Evolutionary conservation across 2,797 vertebrate species (phyloP), one percentile per base, ranked within the genome.

Genomic region (Chelidonichthys spinosus): DNA sequence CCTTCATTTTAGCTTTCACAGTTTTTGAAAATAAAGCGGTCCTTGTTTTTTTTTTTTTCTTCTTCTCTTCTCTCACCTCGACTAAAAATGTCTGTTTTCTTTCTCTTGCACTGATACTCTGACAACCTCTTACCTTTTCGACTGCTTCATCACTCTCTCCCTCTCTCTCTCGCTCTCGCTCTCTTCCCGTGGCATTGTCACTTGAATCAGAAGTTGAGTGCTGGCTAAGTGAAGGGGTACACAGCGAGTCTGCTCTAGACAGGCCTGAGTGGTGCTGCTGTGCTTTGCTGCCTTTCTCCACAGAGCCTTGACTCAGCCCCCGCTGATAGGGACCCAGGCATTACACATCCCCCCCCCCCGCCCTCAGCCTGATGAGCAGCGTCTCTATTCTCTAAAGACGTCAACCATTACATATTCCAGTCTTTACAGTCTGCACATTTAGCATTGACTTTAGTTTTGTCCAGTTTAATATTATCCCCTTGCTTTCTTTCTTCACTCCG

Each of bases 151-250:
- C 76, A 63, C 84, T 43, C n/a, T 66, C 54, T 63, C 39, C 60
- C 60, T 70, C 61, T 55, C 59, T 49, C 62, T 40, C 43, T 62
- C 67, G 33, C 37, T 68, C 71, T 56, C 67, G 49, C 78, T 79
- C 72, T 63, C 74, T 75, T 69, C 85, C 61, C 72, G 61, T 85
- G 76, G 69, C 76, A 81, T 84, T 89, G 87, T 90, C 90, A 90
- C 89, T 89, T 86, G 85, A 90, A 89, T 90, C 90, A 90, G 87
- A 89, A 89, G 83, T 90, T 86, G 88, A 90, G 88, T 90, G 85
- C 83, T 67, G 88, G 85, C 86, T 89, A 88, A 90, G 89, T 91
- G 86, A 89, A 88, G 87, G 85, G 85, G 87, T 86, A 85, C 87
- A 85, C 86, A 86, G 87, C 75, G 69, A 83, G 80, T 85, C 89